These are phyloP conservation scores for Corydoras sp. DNA, from an alignment of 2,113 vertebrate species.

Conservation along the genomic window DNA sequence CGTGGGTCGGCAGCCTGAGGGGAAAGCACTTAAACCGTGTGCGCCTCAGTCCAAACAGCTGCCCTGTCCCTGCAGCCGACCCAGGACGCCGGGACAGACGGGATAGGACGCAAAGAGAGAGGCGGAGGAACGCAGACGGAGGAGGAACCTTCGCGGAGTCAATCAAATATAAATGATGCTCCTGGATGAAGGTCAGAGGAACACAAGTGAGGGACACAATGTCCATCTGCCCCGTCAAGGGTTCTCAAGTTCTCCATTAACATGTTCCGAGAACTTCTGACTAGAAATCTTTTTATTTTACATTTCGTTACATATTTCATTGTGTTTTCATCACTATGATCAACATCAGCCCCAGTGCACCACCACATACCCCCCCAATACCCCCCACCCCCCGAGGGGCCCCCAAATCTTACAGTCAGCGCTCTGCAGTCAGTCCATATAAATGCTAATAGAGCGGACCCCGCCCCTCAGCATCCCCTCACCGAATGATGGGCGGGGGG, in stretches of 20 bases:
- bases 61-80: conserved; percentile 53
- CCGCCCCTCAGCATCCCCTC: conserved; percentile 23
- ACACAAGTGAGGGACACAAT: no score
- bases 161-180: no score
- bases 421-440: conserved; percentile 58
- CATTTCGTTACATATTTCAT: no score
- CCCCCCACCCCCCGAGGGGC: background rate
- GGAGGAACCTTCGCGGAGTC: no score
- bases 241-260: no score
- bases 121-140: background rate
- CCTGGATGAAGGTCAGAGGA: no score
- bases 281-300: no score
- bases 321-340: background rate
- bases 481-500: conserved; percentile 33
- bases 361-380: conserved; percentile 9
- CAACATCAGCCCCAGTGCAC: conserved; percentile 6
- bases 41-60: conserved; percentile 73
- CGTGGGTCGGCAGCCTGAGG: conserved; percentile 59
- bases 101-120: background rate
- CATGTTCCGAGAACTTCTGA: background rate
- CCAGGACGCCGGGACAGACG: conserved; percentile 54
- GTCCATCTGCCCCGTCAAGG: no score
- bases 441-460: conserved; percentile 62
- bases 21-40: conserved; percentile 69
- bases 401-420: conserved; percentile 27